Evolutionary conservation across 2,888 invertebrate genomes (phyloP).

Genomic region (Siphonodentalium dalli): DNA sequence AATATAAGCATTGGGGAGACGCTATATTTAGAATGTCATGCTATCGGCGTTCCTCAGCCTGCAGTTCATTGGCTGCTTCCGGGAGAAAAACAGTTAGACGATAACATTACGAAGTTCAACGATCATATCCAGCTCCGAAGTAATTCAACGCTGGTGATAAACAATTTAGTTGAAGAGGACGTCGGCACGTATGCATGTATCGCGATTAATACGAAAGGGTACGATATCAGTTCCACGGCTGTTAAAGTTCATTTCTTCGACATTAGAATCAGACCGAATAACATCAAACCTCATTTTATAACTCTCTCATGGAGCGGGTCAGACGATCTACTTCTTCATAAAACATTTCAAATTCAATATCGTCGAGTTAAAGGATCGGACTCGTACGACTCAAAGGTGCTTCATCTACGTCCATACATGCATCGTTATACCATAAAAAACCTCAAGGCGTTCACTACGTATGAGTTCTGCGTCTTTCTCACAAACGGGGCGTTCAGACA

Average conservation of each 20-base stretch:
- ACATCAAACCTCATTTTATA: conserved; percentile 60
- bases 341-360: too few species aligned
- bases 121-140: conserved; percentile 31
- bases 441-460: conserved; percentile 62
- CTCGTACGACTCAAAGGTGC: conserved; percentile 27
- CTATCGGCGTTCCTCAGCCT: conserved; percentile 65
- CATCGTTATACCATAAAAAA: conserved; percentile 64
- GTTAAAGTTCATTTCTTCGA: conserved; percentile 63
- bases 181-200: conserved; percentile 65
- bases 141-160: conserved; percentile 31
- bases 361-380: background rate
- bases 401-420: conserved; percentile 45
- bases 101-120: conserved; percentile 25
- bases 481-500: conserved; percentile 39
- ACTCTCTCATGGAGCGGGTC: conserved; percentile 65
- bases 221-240: conserved; percentile 47
- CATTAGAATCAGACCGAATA: conserved; percentile 58
- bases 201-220: conserved; percentile 60
- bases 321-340: too few species aligned
- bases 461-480: conserved; percentile 66
- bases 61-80: conserved; percentile 64
- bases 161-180: conserved; percentile 45
- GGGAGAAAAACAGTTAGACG: conserved; percentile 56
- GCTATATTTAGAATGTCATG: conserved; percentile 63
- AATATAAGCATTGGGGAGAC: conserved; percentile 59